Base-by-base conservation (phyloP, 1,140 invertebrate species). In the Heterodera schachtii region DNA sequence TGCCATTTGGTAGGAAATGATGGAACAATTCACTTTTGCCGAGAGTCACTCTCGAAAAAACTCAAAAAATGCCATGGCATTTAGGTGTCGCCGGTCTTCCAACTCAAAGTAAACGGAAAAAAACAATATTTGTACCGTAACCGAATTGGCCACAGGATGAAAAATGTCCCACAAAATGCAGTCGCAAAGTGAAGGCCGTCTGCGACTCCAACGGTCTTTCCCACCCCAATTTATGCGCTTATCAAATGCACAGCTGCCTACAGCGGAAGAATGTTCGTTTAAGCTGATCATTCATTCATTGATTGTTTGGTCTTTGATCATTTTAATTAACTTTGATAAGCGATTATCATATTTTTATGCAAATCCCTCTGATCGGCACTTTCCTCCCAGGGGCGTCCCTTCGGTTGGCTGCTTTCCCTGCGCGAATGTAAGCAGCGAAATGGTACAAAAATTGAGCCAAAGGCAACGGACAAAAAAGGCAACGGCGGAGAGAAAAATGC, bases 181-280 rank as follows among this genome's bases (percentile, higher is more conserved):
- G 77, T 9, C 75, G 75, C 31, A 57, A 86, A 21, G 81, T 85
- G 71, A 85, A 82, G 71, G 77, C 85, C 9, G 86, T 86, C n/a
- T 86, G 85, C 67, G 85, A 87, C 44, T 80, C 79, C 19, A 77
- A 85, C 66, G 80, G 75, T 16, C 57, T 87, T 31, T 87, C 85
- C 3, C 84, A 87, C 78, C 85, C 85, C 41, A 86, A 86, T 60
- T 44, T 86, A 41, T 86, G 85, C 69, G 73, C 84, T 43, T 86
- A 87, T 49, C 86, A 86, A 82, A 85, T 87, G 83, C 78, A 77
- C 70, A 88, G 86, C 75, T 86, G 85, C 73, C 69, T 70, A 19
- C 86, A 87, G 76, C 44, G 85, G 67, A 86, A 86, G 77, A 60
- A 46, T 44, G 82, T 83, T 11, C 52, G 73, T 82, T 13, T 31